phyloP scores from a whole-genome alignment of 2,797 vertebrate species.

The Oryzias sinensis region DNA sequence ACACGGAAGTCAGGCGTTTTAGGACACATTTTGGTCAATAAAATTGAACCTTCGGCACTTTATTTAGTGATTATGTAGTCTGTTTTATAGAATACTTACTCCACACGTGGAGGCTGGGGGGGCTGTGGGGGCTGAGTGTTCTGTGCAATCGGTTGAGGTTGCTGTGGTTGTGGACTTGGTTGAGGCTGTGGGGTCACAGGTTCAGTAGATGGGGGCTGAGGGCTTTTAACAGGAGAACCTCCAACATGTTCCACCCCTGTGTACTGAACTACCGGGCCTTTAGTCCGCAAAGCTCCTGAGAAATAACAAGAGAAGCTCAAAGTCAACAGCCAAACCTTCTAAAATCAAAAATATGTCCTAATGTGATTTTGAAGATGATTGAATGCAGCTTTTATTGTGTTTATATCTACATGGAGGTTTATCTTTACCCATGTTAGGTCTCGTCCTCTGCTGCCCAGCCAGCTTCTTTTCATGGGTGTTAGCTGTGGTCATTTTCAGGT shows the following conservation, averaged over 20 bases:
- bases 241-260: conserved; percentile 82
- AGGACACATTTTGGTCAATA: too few relatives aligned
- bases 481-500: conserved; percentile 92
- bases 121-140: conserved; percentile 19
- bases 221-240: conserved; percentile 50
- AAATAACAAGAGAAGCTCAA: not conserved
- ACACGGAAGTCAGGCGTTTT: too few relatives aligned
- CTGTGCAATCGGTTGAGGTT: conserved; percentile 6
- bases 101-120: conserved; percentile 44
- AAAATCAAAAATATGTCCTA: not conserved
- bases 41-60: too few relatives aligned
- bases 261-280: conserved; percentile 95
- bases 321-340: not conserved
- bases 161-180: conserved; percentile 28
- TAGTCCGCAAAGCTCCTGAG: conserved; percentile 88
- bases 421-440: conserved; percentile 90
- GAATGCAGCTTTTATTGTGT: not conserved
- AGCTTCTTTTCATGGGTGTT: conserved; percentile 92
- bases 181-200: conserved; percentile 22
- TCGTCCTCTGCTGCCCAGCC: conserved; percentile 86
- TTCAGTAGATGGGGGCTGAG: conserved; percentile 24
- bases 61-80: not conserved
- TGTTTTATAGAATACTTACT: conserved; percentile 63
- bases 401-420: not conserved
- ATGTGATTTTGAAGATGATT: not conserved